Base-by-base conservation (phyloP, 2,113 vertebrate genomes). In the Anser brachyrhynchus region DNA sequence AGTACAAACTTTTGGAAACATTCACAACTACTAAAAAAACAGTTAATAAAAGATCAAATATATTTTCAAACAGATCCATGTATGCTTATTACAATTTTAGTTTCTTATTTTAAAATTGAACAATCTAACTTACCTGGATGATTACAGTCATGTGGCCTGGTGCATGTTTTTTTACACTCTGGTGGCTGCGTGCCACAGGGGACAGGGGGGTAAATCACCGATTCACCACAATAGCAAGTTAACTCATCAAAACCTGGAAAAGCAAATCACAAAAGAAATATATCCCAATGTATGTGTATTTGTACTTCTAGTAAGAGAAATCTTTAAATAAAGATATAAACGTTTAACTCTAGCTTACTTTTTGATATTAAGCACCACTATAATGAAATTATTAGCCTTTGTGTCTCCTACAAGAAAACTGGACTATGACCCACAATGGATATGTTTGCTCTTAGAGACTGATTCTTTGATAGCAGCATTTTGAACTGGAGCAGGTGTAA, bases 161-260 rank as follows among this genome's bases (percentile, higher is more conserved):
- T 99, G 57, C 99, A 99, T 29, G 98, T 90, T 69, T 98, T 99
- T 94, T 99, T 99, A 96, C 99, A 99, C 94, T 99, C 99, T 2
- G 99, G 99, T 44, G 99, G 99, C 76, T 98, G 99, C 35, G 99
- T 99, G 89, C 99, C 99, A 96, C 99, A 99, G 41, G 99, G 97
- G 72, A 99, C 98, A 44, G 99, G 99, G 7, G 99, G 99, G 88
- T 99, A 99, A 96, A 99, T 98, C 78, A 99, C 98, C 0, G 98
- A 99, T 75, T 98, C 98, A 3, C 99, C 99, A 95, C 99, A 99
- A 69, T 99, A 98, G 97, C 99, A 99, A 46, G 99, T 98, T 96
- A 99, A 98, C 95, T 99, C 99, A 6, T 99, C 99, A 96, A 99
- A 99, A 97, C 99, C 99, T 99, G 90, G 51, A 95, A 80, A 76